phyloP scores from a whole-genome alignment of 2,888 invertebrate species.

The Endotricha flammealis region DNA sequence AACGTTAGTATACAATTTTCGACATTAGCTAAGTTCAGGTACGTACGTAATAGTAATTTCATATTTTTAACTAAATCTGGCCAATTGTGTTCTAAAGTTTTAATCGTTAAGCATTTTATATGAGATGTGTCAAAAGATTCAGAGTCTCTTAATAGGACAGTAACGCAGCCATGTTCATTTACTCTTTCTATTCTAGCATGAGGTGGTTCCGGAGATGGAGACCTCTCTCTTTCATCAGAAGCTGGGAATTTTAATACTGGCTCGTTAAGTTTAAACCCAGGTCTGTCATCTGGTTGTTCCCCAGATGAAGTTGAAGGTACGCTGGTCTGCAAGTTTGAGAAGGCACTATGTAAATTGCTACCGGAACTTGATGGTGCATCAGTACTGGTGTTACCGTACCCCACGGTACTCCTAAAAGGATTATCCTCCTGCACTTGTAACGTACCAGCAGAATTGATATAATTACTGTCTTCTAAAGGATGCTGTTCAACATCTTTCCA shows the following conservation, averaged over 20 bases:
- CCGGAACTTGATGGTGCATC: constrained; percentile 49
- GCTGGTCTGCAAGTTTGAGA: constrained; percentile 67
- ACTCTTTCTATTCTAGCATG: constrained; percentile 61
- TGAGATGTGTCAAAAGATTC: constrained; percentile 91
- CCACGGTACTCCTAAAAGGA: constrained; percentile 59
- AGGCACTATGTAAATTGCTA: constrained; percentile 60
- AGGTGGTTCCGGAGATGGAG: constrained; percentile 50
- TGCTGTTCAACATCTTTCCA: constrained; percentile 91
- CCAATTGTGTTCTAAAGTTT: constrained; percentile 91
- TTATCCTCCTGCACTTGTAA: constrained; percentile 64
- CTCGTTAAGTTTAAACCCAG: constrained; percentile 57
- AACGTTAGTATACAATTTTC: constrained; percentile 89
- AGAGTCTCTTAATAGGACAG: constrained; percentile 83
- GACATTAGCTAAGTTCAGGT: constrained; percentile 77
- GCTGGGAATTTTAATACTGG: constrained; percentile 58
- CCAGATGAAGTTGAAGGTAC: constrained; percentile 55
- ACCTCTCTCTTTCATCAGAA: constrained; percentile 42
- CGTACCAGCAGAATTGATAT: constrained; percentile 52
- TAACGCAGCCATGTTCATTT: constrained; percentile 76
- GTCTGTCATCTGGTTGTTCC: constrained; percentile 34
- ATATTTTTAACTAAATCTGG: constrained; percentile 86
- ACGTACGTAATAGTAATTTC: constrained; percentile 76
- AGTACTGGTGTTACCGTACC: constrained; percentile 40
- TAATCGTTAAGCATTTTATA: constrained; percentile 91
- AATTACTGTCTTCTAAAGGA: constrained; percentile 84